A percentile compares a stretch with the other conserved stretches of the same genome.
phyloP scores from a whole-genome alignment of 53 echinoderm and acorn worm genomes.

The Arbacia lixula region DNA sequence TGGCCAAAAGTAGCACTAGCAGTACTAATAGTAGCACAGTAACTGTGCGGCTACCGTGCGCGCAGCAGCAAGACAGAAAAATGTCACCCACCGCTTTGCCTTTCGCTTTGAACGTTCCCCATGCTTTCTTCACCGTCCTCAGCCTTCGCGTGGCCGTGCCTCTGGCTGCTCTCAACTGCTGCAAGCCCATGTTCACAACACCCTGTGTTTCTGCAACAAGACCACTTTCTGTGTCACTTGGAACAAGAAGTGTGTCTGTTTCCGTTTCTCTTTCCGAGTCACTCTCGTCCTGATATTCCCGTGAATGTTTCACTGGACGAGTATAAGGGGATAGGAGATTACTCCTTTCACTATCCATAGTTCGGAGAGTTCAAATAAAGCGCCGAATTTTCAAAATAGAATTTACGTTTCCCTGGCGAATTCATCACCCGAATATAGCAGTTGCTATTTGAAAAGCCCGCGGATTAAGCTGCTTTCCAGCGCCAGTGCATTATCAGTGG shows the following conservation, averaged over 20 bases:
- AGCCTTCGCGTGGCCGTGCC: constrained; percentile 76
- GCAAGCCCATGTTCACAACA: constrained; percentile 50
- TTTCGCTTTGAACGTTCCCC: constrained; percentile 92
- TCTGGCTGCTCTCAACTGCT: constrained; percentile 49
- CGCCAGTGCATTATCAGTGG: too few relatives aligned
- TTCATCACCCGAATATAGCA: too few relatives aligned
- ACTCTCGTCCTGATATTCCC: background rate
- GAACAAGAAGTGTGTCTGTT: background rate
- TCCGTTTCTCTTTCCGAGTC: constrained; percentile 23
- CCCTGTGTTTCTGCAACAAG: constrained; percentile 14
- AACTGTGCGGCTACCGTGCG: too few relatives aligned
- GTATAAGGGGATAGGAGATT: constrained; percentile 46
- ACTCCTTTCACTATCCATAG: constrained; percentile 8
- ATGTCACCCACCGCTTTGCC: constrained; percentile 56
- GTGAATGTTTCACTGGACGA: constrained; percentile 24
- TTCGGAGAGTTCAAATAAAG: constrained; percentile 1
- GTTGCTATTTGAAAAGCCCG: too few relatives aligned
- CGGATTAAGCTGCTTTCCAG: too few relatives aligned
- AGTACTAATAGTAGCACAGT: too few relatives aligned
- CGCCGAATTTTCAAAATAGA: background rate
- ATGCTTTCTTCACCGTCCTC: constrained; percentile 81
- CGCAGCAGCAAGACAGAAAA: background rate
- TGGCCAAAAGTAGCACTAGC: too few relatives aligned
- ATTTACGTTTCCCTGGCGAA: too few relatives aligned
- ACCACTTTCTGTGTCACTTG: background rate